Base-by-base conservation (phyloP, 2,797 vertebrate species). In the Anniella stebbinsi region DNA sequence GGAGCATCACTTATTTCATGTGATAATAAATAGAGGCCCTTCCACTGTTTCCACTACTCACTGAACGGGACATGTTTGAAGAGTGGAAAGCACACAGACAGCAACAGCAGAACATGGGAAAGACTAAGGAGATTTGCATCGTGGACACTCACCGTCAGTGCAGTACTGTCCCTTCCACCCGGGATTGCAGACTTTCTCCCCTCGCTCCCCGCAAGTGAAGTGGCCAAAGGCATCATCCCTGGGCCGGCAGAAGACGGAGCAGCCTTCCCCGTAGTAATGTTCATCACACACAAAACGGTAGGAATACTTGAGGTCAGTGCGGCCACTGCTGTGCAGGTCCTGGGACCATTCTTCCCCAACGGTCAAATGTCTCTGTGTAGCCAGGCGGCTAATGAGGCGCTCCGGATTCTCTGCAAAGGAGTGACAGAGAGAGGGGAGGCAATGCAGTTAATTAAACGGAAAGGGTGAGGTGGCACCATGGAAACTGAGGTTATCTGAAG, bases 141-240 rank as follows among this genome's bases (percentile, higher is more conserved):
- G 1, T 11, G 1, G 70, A 78, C 36, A 98, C 99, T 98, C 95
- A 99, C 99, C 95, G 91, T 99, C 99, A 57, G 98, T 99, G 97
- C 99, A 99, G 97, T 99, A 99, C 80, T 98, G 98, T 87, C 99
- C 99, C 93, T 98, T 99, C 99, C 99, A 99, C 94, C 99, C 99
- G 0, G 99, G 98, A 94, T 98, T 98, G 96, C 99, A 99, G 93
- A 98, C 97, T 92, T 99, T 99, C 93, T 99, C 99, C 1, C 99
- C 99, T 1, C 98, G 98, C 91, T 99, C 99, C 91, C 98, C 98
- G 0, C 99, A 99, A 90, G 98, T 98, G 96, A 99, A 99, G 96
- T 99, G 99, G n/a, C 99, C 99, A 2, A 99, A 99, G 48, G 99
- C 98, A 23, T 99, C 99, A 0, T 99, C 99, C 10, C 99, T 95